Base-by-base conservation (phyloP, 2,113 vertebrate species). In the Ailurus styani region DNA sequence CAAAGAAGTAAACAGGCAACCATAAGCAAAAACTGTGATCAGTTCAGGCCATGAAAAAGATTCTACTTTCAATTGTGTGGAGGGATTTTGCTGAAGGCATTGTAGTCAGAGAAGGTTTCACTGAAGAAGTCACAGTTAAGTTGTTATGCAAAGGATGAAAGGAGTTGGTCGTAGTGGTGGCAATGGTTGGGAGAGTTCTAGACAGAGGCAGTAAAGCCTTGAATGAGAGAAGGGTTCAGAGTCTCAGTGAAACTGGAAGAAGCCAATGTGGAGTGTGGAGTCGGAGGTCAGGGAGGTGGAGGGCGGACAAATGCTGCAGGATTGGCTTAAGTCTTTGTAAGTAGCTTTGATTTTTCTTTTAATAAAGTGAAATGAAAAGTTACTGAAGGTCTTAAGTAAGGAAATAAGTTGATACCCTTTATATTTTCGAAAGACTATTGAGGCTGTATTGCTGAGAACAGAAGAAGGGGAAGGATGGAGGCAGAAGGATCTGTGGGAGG, bases 101-200 rank as follows among this genome's bases (percentile, higher is more conserved):
- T 23, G 17, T 68, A 14, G 40, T 60, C 45, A 54, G 29, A 87
- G 17, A 37, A 23, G 6, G 5, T 66, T 83, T 50, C 52, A 18
- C 18, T 15, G 14, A 88, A 54, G 55, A 91, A 86, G 47, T 9
- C 50, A 60, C 8, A 42, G 15, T 29, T 55, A 55, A 37, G 3
- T 37, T 91, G 50, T 50, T 29, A 18, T 15, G 0, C 34, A n/a
- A 70, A 78, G 5, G 21, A 55, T 21, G 7, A 86, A 81, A 62
- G 17, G 17, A 77, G 37, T 25, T 15, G 12, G 40, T 54, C 4
- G 1, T 23, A 13, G 0, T 2, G 1, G 1, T 45, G 2, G 37
- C 81, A 37, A 14, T 1, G 23, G 6, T 7, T 88, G n/a, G 29
- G 27, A 70, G 54, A 2, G 2, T 29, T 73, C 9, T 8, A 47